Conservation (phyloP, 2,888 invertebrate species). For the Entomobrya multifasciata region DNA sequence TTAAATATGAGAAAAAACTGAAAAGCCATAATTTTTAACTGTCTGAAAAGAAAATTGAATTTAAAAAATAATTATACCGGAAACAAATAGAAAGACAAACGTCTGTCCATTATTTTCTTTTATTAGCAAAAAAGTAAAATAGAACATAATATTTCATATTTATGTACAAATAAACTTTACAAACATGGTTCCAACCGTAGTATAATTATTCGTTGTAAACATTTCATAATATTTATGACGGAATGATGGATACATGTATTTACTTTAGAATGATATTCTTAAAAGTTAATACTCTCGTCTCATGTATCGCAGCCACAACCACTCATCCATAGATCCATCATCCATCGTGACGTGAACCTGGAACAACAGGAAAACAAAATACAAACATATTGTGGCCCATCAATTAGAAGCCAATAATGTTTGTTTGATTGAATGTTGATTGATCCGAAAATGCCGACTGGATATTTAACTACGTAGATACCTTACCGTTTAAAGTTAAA, state of each 20-base stretch:
- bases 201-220: background rate
- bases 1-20: no score
- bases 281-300: background rate
- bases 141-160: no score
- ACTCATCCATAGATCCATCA: background rate
- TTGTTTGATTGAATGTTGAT: slow-evolving; percentile 11
- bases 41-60: no score
- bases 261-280: background rate
- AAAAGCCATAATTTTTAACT: no score
- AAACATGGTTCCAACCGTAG: no score
- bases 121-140: no score
- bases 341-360: background rate
- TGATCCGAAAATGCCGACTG: slow-evolving; percentile 26
- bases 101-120: no score
- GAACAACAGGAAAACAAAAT: background rate
- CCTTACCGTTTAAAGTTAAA: no score
- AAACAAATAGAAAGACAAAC: no score
- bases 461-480: background rate
- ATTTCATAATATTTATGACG: slow-evolving; percentile 7
- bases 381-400: background rate
- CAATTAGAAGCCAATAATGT: slow-evolving; percentile 18
- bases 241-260: slow-evolving; percentile 4
- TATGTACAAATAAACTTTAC: no score
- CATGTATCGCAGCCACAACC: background rate
- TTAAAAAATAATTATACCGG: no score